Evolutionary conservation across 2,797 vertebrate genomes (phyloP).

Genomic region (Neoniphon sammara): DNA sequence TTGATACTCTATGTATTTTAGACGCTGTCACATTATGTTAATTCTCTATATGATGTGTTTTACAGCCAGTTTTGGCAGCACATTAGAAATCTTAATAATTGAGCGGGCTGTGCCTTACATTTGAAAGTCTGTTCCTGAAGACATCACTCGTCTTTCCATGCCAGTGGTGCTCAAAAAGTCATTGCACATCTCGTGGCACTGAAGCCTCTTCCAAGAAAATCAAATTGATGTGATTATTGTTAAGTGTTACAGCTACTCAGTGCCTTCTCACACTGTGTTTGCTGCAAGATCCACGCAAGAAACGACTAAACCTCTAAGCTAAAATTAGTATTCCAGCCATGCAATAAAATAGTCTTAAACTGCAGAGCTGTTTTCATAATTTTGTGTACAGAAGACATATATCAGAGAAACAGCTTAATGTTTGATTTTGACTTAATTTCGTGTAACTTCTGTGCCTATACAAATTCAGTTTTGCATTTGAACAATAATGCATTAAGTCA

Average conservation of each 20-base stretch:
- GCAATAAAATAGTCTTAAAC: background rate
- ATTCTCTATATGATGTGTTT: constrained; percentile 2
- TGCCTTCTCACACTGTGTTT: constrained; percentile 26
- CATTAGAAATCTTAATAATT: constrained; percentile 1
- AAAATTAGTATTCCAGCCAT: background rate
- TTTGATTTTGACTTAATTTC: background rate
- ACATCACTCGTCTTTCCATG: constrained; percentile 17
- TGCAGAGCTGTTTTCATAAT: background rate
- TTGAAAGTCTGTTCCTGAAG: constrained; percentile 29
- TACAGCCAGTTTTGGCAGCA: background rate
- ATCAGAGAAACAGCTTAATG: too few relatives aligned
- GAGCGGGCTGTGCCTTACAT: constrained; percentile 1
- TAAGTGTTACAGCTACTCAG: constrained; percentile 17
- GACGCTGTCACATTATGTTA: background rate
- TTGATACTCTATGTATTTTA: background rate
- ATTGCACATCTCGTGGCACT: constrained; percentile 21
- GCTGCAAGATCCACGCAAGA: constrained; percentile 5
- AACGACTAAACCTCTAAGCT: background rate
- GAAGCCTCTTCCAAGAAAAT: constrained; percentile 19
- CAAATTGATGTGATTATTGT: constrained; percentile 31
- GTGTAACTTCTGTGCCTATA: background rate
- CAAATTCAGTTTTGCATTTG: background rate
- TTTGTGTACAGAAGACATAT: background rate
- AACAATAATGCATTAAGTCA: background rate
- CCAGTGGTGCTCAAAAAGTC: constrained; percentile 28